phyloP scores from a whole-genome alignment of 2,113 vertebrate species.

The Condylura cristata region DNA sequence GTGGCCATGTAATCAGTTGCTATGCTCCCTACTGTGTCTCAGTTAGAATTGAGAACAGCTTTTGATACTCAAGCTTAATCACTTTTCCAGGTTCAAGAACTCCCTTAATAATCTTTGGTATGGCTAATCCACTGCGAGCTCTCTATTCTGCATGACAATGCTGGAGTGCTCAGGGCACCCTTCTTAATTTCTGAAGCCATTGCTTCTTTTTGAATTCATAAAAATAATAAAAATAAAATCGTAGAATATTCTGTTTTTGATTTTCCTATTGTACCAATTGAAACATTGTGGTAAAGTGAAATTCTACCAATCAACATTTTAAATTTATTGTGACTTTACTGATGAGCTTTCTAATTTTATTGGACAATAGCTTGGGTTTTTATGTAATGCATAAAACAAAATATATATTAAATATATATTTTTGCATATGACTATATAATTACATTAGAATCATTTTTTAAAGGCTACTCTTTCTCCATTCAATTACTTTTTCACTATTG shows the following conservation, averaged over 20 bases:
- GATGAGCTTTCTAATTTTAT: not conserved
- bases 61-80: constrained; percentile 50
- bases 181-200: not conserved
- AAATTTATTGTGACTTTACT: not conserved
- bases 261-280: not conserved
- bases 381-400: not conserved
- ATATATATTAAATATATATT: not conserved
- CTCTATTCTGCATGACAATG: not conserved
- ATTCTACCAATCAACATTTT: not conserved
- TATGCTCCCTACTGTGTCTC: not conserved
- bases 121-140: not conserved
- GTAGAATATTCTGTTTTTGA: accelerated
- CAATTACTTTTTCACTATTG: not conserved
- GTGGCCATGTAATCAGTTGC: constrained; percentile 13
- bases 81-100: constrained; percentile 30
- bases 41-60: not conserved
- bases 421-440: not conserved
- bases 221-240: not conserved
- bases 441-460: not conserved
- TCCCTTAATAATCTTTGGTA: constrained; percentile 25
- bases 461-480: not conserved
- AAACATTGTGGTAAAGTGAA: not conserved
- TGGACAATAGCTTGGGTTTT: not conserved
- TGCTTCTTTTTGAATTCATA: not conserved
- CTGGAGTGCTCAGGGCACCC: not conserved